Percentiles rank a stretch among this genome's conserved stretches.
Evolutionary conservation across 2,888 invertebrate species (phyloP).

Genomic region (Limnephilus rhombicus): DNA sequence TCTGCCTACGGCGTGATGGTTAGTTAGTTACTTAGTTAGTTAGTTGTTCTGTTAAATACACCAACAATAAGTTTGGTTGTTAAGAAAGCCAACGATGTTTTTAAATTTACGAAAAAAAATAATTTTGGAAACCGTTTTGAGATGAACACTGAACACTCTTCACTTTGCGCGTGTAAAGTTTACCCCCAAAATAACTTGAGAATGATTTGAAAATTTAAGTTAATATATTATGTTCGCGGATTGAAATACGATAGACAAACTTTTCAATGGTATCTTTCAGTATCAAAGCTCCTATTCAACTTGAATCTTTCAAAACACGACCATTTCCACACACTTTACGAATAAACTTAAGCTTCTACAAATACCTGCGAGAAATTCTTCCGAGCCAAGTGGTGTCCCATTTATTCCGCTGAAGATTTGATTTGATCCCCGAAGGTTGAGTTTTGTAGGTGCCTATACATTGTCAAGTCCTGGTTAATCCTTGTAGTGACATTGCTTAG

Average conservation of each 20-base stretch:
- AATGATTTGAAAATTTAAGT: neutral
- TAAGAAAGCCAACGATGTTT: neutral
- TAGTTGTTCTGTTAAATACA: too few species aligned
- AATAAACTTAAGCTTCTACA: constrained; percentile 3
- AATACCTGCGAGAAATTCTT: neutral
- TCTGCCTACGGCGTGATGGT: too few species aligned
- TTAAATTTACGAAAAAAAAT: neutral
- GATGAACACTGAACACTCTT: neutral
- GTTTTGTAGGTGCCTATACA: neutral
- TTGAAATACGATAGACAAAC: neutral
- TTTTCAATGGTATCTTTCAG: neutral
- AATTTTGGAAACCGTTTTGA: neutral
- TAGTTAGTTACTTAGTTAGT: too few species aligned
- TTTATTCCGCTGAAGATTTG: constrained; percentile 15
- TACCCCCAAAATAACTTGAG: neutral
- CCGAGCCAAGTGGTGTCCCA: neutral
- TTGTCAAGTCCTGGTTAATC: neutral
- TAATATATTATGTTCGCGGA: neutral
- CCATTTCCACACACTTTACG: constrained; percentile 8
- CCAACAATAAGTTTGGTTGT: too few species aligned
- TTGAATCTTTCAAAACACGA: neutral
- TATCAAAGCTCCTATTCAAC: neutral
- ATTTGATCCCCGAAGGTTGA: neutral
- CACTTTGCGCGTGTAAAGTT: neutral
- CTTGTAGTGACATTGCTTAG: neutral